Base-by-base conservation (phyloP, 2,888 invertebrate species). In the Agrotis segetum region DNA sequence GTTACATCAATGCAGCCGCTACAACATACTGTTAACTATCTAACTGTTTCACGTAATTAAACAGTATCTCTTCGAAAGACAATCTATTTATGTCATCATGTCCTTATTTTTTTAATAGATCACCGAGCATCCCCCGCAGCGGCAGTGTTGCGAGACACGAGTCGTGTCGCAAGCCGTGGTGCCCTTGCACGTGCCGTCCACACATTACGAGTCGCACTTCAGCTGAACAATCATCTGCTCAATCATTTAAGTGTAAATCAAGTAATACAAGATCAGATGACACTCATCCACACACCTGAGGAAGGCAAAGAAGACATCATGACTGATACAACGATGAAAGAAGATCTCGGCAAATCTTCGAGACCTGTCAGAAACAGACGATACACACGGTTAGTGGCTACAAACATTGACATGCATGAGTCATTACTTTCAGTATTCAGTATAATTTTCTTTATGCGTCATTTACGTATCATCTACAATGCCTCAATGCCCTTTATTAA, bases 341-440 rank as follows among this genome's bases (percentile, higher is more conserved):
- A 92, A 80, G 95, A 94, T 79, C 89, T 90, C 84, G 96, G 95
- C 86, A 96, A 97, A 91, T 92, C 96, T 79, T 94, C 96, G 88
- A 96, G 97, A 82, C 97, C 97, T 68, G 96, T 97, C 82, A 96
- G 98, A 89, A 98, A 97, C 96, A 97, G 97, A 88, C 96, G 97
- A 89, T 97, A 97, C 92, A 97, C 97, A 95, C 97, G 97, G 97
- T 97, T 92, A 95, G 97, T 92, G 47, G 29, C 61, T 62, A 63
- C 82, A 88, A 84, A 88, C 84, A 85, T 79, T 77, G 76, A 85
- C 66, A 79, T 79, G 71, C 59, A 91, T 95, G 95, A 95, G 87
- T 95, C 95, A 95, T 92, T 90, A 88, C 84, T 93, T 95, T 93
- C 91, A 93, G 92, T 89, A 87, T 91, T 88, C 85, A 85, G 84